phyloP scores from a whole-genome alignment of 2,888 invertebrate species.

The Timandra comae region DNA sequence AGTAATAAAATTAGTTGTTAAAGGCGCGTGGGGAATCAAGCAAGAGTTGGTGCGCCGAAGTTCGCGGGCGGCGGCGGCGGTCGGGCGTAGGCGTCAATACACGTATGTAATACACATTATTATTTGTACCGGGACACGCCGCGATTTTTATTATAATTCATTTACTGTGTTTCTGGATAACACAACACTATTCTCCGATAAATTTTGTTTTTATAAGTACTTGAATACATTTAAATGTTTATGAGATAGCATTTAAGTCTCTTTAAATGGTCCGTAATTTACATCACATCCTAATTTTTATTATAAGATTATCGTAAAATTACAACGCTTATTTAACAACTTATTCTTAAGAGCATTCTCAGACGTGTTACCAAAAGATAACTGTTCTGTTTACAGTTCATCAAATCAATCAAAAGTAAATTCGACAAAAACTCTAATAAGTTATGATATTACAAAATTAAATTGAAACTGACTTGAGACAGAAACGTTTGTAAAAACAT shows the following conservation, averaged over 20 bases:
- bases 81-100: constrained; percentile 56
- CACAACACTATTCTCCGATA: no score
- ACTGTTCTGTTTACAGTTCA: no score
- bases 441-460: constrained; percentile 25
- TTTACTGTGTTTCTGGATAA: constrained; percentile 58
- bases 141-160: constrained; percentile 69
- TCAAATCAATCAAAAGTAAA: no score
- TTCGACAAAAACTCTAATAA: neutral
- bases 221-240: no score
- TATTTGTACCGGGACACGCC: constrained; percentile 59
- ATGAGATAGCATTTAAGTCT: no score
- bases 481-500: constrained; percentile 30
- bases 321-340: no score
- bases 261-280: no score
- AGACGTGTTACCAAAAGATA: no score
- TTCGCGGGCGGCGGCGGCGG: constrained; percentile 29
- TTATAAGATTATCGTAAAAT: no score
- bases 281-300: no score
- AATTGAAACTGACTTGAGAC: constrained; percentile 35
- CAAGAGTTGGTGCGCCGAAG: constrained; percentile 10
- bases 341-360: no score
- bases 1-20: constrained; percentile 26
- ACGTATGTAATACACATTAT: constrained; percentile 42
- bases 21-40: constrained; percentile 28
- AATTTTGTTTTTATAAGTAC: no score